Evolutionary conservation across 2,797 vertebrate species (phyloP).

Genomic region (Melanotaenia parkinsoni): DNA sequence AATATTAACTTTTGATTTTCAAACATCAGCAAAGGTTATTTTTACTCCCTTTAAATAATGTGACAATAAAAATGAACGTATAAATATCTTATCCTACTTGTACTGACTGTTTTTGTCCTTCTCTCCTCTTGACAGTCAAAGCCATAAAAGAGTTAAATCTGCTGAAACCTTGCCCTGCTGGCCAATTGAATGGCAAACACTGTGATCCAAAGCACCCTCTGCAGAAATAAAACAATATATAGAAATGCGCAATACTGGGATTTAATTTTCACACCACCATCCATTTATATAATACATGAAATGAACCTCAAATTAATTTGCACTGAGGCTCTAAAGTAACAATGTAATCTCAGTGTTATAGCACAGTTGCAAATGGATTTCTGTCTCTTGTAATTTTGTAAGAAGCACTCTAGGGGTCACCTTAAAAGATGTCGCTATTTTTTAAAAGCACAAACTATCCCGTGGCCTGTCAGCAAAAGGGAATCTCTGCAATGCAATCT

Average conservation of each 20-base stretch:
- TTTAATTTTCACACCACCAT: slow-evolving; percentile 85
- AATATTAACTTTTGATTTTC: slow-evolving; percentile 14
- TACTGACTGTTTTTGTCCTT: slow-evolving; percentile 67
- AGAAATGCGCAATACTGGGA: slow-evolving; percentile 84
- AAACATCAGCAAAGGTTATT: slow-evolving; percentile 19
- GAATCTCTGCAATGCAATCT: slow-evolving; percentile 85
- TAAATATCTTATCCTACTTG: slow-evolving; percentile 23
- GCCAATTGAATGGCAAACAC: slow-evolving; percentile 74
- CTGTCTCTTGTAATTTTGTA: slow-evolving; percentile 88
- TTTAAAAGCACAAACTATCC: slow-evolving; percentile 86
- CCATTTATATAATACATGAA: slow-evolving; percentile 88
- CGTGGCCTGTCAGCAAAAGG: slow-evolving; percentile 81
- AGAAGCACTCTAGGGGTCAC: slow-evolving; percentile 86
- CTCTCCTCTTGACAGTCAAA: slow-evolving; percentile 62
- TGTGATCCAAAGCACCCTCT: slow-evolving; percentile 82
- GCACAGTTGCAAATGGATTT: slow-evolving; percentile 88
- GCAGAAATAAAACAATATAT: slow-evolving; percentile 86
- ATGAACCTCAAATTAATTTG: slow-evolving; percentile 89
- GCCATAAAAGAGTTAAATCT: slow-evolving; percentile 77
- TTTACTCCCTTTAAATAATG: slow-evolving; percentile 4
- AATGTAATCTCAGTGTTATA: slow-evolving; percentile 88
- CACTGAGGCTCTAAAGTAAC: slow-evolving; percentile 85
- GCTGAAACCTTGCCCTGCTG: slow-evolving; percentile 73
- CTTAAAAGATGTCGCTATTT: slow-evolving; percentile 88
- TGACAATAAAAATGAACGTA: slow-evolving; percentile 12